Percentiles rank a stretch among this genome's conserved stretches.
Evolutionary conservation across 2,888 invertebrate species (phyloP).

Genomic region (Callyntrura guangdongensis): DNA sequence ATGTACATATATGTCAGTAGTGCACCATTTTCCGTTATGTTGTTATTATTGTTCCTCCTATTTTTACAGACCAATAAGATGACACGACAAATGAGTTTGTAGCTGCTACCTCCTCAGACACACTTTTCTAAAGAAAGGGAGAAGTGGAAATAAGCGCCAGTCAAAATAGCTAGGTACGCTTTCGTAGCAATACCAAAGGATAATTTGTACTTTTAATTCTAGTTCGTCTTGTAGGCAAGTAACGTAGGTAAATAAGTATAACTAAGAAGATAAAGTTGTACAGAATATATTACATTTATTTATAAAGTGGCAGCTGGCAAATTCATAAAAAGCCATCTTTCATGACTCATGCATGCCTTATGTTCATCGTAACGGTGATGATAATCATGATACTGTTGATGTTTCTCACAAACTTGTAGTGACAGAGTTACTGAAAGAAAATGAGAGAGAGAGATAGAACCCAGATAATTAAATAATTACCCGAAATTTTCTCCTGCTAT

Average conservation of each 20-base stretch:
- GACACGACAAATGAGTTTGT: background rate
- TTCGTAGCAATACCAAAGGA: background rate
- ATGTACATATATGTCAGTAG: background rate
- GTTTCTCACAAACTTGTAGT: background rate
- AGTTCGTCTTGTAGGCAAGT: background rate
- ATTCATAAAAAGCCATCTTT: constrained; percentile 48
- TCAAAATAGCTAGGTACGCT: background rate
- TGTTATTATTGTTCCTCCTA: background rate
- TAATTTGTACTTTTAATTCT: background rate
- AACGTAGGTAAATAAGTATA: background rate
- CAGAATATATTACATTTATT: background rate
- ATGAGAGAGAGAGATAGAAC: background rate
- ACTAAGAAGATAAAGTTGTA: background rate
- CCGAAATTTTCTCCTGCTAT: too few relatives aligned
- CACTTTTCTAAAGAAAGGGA: background rate
- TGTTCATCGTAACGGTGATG: background rate
- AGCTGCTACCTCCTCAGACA: background rate
- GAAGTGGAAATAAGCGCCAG: background rate
- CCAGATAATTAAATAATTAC: background rate
- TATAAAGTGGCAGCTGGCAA: constrained; percentile 53
- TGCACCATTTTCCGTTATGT: background rate
- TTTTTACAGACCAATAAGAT: background rate
- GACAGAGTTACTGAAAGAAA: background rate
- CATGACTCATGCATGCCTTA: constrained; percentile 14
- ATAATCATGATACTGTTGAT: background rate